These are phyloP conservation scores for Ichneumon xanthorius DNA, from an alignment of 2,888 invertebrate species.

Conservation along the genomic window DNA sequence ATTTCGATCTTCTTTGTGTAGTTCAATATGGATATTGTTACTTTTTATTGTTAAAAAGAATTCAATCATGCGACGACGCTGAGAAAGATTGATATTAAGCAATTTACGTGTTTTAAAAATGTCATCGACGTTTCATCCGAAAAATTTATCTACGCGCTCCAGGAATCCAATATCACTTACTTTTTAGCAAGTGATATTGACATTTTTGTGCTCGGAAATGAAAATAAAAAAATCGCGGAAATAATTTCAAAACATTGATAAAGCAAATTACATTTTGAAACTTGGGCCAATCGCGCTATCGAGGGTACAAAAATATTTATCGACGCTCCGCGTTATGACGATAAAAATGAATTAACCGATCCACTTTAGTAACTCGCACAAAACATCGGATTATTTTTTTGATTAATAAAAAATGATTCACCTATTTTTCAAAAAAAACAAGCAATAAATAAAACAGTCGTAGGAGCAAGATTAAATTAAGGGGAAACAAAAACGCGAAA, in stretches of 20 bases:
- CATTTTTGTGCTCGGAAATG: too few species aligned
- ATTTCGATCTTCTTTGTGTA: too few species aligned
- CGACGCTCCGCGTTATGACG: neutral
- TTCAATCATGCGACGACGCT: too few species aligned
- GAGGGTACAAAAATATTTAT: neutral
- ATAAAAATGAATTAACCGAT: neutral
- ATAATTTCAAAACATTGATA: neutral
- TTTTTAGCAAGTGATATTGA: too few species aligned
- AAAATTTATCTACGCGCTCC: too few species aligned
- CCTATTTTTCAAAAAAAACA: neutral
- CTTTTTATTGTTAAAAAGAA: too few species aligned
- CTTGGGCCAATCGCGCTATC: neutral
- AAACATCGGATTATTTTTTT: neutral
- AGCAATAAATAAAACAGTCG: conserved; percentile 18
- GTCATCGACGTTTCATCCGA: too few species aligned
- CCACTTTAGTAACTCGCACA: neutral
- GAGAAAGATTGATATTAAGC: too few species aligned
- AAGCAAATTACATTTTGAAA: neutral
- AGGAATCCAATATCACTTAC: too few species aligned
- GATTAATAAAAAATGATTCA: neutral
- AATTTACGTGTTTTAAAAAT: too few species aligned
- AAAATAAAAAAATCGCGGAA: too few species aligned
- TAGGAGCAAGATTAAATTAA: neutral
- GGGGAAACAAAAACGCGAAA: neutral
- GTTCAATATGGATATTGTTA: too few species aligned